Evolutionary conservation across 2,888 invertebrate species (phyloP), one percentile per base, ranked within the genome.

Genomic region (Nomada ferruginata): DNA sequence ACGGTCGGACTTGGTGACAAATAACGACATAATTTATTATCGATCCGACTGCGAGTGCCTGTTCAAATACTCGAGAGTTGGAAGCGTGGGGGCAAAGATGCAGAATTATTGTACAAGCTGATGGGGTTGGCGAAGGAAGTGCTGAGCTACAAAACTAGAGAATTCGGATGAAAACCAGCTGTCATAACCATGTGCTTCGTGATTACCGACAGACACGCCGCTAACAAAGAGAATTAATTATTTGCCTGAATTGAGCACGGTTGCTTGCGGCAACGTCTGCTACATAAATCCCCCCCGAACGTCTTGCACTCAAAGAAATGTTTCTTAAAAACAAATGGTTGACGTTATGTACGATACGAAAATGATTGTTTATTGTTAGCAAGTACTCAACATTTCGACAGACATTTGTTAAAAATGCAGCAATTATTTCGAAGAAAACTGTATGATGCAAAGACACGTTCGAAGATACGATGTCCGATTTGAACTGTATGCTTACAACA

Each of bases 201-300:
- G 69, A 60, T 76, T 57, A 52, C 63, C 82, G 76, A 76, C 72
- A 75, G 66, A 52, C 68, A 66, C 59, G 52, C 60, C 59, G 59
- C 71, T 68, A 77, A 84, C 84, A 80, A 83, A 83, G 77, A 72
- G 71, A 83, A 84, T 79, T 83, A 84, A 84, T 84, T 83, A 83
- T 77, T 83, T 83, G 65, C 84, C 50, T 61, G 69, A 69, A 83
- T 77, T 64, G 71, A 80, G 57, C 72, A 42, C 76, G 61, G 71
- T 64, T 75, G 73, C 66, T 70, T 47, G 57, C 68, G 57, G 70
- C 61, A 47, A 70, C 60, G 57, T 73, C 74, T 66, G 70, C 70
- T 57, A 78, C 75, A 59, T 82, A 64, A 74, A 72, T 69, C 7
- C 57, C 47, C 69, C 59, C 53, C 20, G 29, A 64, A 57, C 53